These are phyloP conservation scores for Cynopterus brachyotis DNA, from an alignment of 2,113 vertebrate species.

Conservation along the genomic window DNA sequence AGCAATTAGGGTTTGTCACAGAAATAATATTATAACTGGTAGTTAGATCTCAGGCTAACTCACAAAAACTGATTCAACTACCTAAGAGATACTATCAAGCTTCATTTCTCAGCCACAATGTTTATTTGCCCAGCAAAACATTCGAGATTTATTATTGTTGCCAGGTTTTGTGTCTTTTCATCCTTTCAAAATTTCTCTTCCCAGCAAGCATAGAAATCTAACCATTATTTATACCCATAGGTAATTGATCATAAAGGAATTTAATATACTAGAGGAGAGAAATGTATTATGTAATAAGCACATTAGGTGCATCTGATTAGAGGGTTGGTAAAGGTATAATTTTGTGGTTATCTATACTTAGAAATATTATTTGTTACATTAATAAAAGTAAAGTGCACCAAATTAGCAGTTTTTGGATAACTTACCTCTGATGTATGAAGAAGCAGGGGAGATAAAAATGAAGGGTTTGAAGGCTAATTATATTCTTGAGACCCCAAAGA, in stretches of 20 bases:
- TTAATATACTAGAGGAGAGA: not conserved
- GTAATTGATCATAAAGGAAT: not conserved
- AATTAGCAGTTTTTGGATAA: not conserved
- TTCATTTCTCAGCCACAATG: not conserved
- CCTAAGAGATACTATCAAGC: not conserved
- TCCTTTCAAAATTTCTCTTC: not conserved
- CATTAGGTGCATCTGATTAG: slow-evolving; percentile 32
- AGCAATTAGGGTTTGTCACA: not conserved
- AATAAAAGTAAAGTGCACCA: not conserved
- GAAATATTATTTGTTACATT: slow-evolving; percentile 26
- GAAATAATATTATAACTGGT: not conserved
- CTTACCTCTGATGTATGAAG: not conserved
- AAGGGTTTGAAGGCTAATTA: not conserved
- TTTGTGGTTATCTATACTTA: slow-evolving; percentile 17
- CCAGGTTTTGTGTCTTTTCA: not conserved
- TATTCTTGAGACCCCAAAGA: not conserved
- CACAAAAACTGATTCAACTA: not conserved
- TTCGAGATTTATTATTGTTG: not conserved
- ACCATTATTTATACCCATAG: not conserved
- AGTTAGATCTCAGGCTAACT: not conserved
- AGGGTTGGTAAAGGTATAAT: slow-evolving; percentile 25
- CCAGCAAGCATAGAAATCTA: not conserved
- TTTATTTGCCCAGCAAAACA: not conserved
- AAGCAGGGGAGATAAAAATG: not conserved
- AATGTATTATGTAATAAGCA: not conserved